phyloP scores from a whole-genome alignment of 2,888 invertebrate species.

The Scaptomyza polygonia region DNA sequence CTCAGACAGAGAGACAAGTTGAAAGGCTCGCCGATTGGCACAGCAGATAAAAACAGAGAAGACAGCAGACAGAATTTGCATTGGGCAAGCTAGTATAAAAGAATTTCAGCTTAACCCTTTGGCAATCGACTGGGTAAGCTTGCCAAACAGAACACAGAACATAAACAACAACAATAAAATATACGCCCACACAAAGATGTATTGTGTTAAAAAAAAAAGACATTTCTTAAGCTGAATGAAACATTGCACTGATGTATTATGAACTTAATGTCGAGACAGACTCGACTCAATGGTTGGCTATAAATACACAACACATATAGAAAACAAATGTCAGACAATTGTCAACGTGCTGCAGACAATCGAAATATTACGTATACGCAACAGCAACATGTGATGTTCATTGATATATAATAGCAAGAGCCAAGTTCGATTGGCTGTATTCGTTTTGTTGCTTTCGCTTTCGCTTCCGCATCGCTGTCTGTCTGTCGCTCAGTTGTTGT shows the following conservation, averaged over 20 bases:
- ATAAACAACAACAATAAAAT: slow-evolving; percentile 1
- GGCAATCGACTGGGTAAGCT: slow-evolving; percentile 20
- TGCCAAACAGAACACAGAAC: not conserved
- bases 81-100: slow-evolving; percentile 24
- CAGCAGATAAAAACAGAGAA: slow-evolving; percentile 50
- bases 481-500: slow-evolving; percentile 52
- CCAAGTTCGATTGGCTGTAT: slow-evolving; percentile 22
- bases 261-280: not conserved
- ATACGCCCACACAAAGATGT: slow-evolving; percentile 30
- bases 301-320: slow-evolving; percentile 27
- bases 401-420: slow-evolving; percentile 20
- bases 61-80: slow-evolving; percentile 49
- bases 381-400: slow-evolving; percentile 47
- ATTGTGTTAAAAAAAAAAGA: not conserved
- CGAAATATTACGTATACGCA: slow-evolving; percentile 70
- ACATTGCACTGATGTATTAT: not conserved
- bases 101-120: slow-evolving; percentile 45
- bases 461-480: slow-evolving; percentile 49
- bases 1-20: slow-evolving; percentile 28
- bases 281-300: not conserved
- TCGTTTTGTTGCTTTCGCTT: slow-evolving; percentile 46
- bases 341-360: slow-evolving; percentile 32
- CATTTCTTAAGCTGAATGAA: not conserved
- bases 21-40: slow-evolving; percentile 62
- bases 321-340: slow-evolving; percentile 61